Conservation (phyloP, 2,888 invertebrate species). For the Apamea sordens region DNA sequence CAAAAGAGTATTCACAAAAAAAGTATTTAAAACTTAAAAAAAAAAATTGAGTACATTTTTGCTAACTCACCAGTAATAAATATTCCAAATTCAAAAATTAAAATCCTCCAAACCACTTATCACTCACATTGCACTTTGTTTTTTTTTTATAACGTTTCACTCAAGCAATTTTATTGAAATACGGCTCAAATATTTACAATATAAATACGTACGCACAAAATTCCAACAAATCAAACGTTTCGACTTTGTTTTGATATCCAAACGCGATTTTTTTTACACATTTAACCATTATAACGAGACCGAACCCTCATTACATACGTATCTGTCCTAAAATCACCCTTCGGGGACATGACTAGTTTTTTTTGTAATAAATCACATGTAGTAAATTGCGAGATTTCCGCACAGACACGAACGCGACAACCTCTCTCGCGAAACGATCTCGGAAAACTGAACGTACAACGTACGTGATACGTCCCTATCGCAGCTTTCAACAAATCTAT, state of each 20-base stretch:
- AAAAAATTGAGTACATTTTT: neutral
- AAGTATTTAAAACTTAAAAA: neutral
- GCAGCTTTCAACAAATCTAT: slow-evolving; percentile 88
- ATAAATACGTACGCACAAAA: slow-evolving; percentile 62
- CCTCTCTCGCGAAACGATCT: slow-evolving; percentile 54
- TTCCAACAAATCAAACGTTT: slow-evolving; percentile 65
- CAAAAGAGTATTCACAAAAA: neutral
- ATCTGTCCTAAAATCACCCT: slow-evolving; percentile 60
- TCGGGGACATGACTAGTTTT: slow-evolving; percentile 62
- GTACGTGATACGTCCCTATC: slow-evolving; percentile 61
- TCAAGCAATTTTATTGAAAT: slow-evolving; percentile 52
- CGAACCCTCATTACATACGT: slow-evolving; percentile 36
- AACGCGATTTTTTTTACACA: slow-evolving; percentile 53
- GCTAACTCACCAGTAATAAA: slow-evolving; percentile 56
- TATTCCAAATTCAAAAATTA: slow-evolving; percentile 62
- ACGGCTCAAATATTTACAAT: slow-evolving; percentile 59
- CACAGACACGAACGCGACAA: slow-evolving; percentile 46
- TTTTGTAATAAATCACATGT: slow-evolving; percentile 64
- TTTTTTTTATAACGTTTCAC: slow-evolving; percentile 55
- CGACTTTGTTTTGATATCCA: slow-evolving; percentile 62
- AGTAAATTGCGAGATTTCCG: slow-evolving; percentile 65
- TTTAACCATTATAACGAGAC: slow-evolving; percentile 55
- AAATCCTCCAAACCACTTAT: slow-evolving; percentile 25
- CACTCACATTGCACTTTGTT: slow-evolving; percentile 65
- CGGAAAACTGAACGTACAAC: slow-evolving; percentile 70